These are phyloP conservation scores for Melanotaenia trifasciata DNA, from an alignment of 2,797 vertebrate species.

Conservation along the genomic window DNA sequence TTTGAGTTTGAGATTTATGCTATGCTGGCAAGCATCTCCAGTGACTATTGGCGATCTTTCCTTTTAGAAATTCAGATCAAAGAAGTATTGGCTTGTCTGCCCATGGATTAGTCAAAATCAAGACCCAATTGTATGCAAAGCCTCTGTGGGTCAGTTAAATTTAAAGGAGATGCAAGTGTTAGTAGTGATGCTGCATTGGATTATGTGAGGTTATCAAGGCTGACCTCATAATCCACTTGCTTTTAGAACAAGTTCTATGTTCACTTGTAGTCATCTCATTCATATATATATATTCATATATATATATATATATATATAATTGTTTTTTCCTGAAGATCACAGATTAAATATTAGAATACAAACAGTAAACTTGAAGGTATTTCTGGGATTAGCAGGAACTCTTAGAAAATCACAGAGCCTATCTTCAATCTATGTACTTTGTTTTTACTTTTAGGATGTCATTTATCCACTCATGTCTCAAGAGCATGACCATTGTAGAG, in stretches of 20 bases:
- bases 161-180: slow-evolving; percentile 22
- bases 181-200: slow-evolving; percentile 23
- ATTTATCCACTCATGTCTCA: neutral
- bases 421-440: slow-evolving; percentile 2
- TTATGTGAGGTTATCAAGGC: slow-evolving; percentile 41
- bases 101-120: slow-evolving; percentile 54
- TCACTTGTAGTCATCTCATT: neutral
- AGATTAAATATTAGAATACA: neutral
- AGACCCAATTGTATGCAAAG: slow-evolving; percentile 39
- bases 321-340: too few relatives aligned
- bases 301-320: too few relatives aligned
- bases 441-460: slow-evolving; percentile 4
- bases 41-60: slow-evolving; percentile 47
- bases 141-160: slow-evolving; percentile 39
- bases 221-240: slow-evolving; percentile 50
- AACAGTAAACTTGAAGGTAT: slow-evolving; percentile 3
- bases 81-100: slow-evolving; percentile 40
- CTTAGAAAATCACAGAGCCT: neutral
- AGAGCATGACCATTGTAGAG: neutral
- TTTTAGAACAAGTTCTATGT: slow-evolving; percentile 9
- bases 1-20: slow-evolving; percentile 35
- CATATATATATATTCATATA: too few relatives aligned
- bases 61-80: slow-evolving; percentile 56
- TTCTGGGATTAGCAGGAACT: neutral
- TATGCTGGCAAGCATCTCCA: slow-evolving; percentile 36